Evolutionary conservation across 2,797 vertebrate genomes (phyloP).

Genomic region (Rachycentron canadum): DNA sequence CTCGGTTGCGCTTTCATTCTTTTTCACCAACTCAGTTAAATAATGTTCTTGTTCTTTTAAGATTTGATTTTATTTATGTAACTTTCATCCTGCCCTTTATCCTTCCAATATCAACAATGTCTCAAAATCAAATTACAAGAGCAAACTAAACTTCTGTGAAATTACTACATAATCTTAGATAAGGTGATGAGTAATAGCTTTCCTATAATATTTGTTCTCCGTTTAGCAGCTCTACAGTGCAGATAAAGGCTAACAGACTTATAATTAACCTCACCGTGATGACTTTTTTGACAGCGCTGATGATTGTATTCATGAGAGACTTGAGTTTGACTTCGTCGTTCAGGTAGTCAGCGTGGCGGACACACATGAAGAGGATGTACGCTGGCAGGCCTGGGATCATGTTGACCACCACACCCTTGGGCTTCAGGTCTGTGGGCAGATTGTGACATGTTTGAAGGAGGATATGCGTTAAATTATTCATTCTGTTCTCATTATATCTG

Average conservation of each 20-base stretch:
- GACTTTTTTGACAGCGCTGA: conserved; percentile 90
- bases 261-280: conserved; percentile 85
- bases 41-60: background rate
- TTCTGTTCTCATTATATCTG: background rate
- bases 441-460: background rate
- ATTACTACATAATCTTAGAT: background rate
- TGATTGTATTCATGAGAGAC: conserved; percentile 91
- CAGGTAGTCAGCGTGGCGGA: conserved; percentile 93
- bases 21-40: background rate
- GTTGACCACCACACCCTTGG: conserved; percentile 95
- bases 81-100: background rate
- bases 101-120: background rate
- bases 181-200: background rate
- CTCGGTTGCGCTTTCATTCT: background rate
- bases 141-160: conserved; percentile 7
- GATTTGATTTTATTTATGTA: background rate
- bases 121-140: background rate
- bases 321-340: conserved; percentile 92
- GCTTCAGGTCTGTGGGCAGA: conserved; percentile 89
- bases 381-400: conserved; percentile 94
- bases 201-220: background rate
- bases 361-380: conserved; percentile 95
- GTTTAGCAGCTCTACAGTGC: background rate
- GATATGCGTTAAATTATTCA: background rate
- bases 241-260: conserved; percentile 14